Base-by-base conservation (phyloP, 2,797 vertebrate genomes). In the Falco rusticolus region DNA sequence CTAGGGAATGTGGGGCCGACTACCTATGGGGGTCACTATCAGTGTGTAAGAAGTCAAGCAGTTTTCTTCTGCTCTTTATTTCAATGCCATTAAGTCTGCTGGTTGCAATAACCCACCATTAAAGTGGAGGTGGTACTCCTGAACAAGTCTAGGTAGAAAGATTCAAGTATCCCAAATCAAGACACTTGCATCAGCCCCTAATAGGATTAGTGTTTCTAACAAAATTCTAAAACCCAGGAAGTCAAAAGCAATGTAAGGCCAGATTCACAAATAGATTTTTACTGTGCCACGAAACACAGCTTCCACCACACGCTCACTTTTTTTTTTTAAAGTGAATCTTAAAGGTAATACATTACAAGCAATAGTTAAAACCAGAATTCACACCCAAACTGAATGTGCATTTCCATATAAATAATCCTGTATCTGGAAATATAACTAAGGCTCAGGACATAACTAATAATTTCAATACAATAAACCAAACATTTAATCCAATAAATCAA, bases 141-240 rank as follows among this genome's bases (percentile, higher is more conserved):
- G 3, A 86, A 54, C 34, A 59, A 59, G 25, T 31, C 51, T 37
- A 53, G 43, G 19, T 51, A 10, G 57, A 41, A 60, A 76, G 34
- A 70, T 5, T 51, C 31, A 81, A 16, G 43, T 69, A 87, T 12
- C 82, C 45, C 45, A 77, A 70, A 16, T 48, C 51, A 33, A 33
- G 59, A 54, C 43, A 34, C 29, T 72, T 82, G 39, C 50, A 90
- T 65, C 65, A 89, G 53, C 8, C 22, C 25, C 25, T 69, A 89
- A 43, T 14, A 91, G 43, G 33, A 79, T 84, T 77, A 79, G 10
- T 2, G 59, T 22, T 88, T 76, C 66, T 18, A 75, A 45, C 8
- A 78, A 53, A 75, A 75, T 65, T 34, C 61, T 51, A 89, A 84
- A 94, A 69, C 64, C 69, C 45, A 84, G 37, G 13, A 68, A 94